A percentile compares a stretch with the other conserved stretches of the same genome.
Evolutionary conservation across 2,888 invertebrate genomes (phyloP).

Genomic region (Pelosia muscerda): DNA sequence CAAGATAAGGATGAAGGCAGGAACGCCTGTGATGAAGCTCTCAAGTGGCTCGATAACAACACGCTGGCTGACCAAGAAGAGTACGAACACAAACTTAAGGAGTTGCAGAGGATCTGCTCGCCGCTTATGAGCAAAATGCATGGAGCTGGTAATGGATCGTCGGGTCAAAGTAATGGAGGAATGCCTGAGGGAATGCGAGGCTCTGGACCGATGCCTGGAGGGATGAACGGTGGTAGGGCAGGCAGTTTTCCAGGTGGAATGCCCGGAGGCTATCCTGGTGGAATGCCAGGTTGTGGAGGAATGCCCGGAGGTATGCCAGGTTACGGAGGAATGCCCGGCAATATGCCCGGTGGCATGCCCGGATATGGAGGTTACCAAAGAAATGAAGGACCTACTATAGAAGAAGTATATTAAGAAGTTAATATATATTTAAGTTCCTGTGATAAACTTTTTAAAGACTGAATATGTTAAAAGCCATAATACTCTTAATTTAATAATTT

Average conservation of each 20-base stretch:
- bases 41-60: conserved; percentile 91
- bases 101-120: conserved; percentile 86
- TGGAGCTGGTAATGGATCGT: conserved; percentile 73
- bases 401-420: conserved; percentile 17
- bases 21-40: conserved; percentile 86
- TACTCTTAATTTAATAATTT: too few relatives aligned
- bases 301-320: background rate
- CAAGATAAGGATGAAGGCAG: conserved; percentile 87
- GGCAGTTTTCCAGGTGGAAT: conserved; percentile 9
- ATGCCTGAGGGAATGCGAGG: conserved; percentile 23
- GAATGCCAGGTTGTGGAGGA: conserved; percentile 9
- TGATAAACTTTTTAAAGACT: background rate
- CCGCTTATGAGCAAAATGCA: conserved; percentile 88
- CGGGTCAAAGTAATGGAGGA: conserved; percentile 26
- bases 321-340: too few relatives aligned
- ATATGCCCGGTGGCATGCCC: conserved; percentile 2
- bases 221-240: conserved; percentile 6
- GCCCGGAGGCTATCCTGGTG: background rate
- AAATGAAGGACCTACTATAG: conserved; percentile 11
- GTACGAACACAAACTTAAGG: conserved; percentile 87
- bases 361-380: conserved; percentile 8
- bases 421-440: background rate
- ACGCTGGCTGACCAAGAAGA: conserved; percentile 89
- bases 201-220: conserved; percentile 12
- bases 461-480: background rate